phyloP scores from a whole-genome alignment of 2,113 vertebrate genomes.

The Corythoichthys intestinalis region DNA sequence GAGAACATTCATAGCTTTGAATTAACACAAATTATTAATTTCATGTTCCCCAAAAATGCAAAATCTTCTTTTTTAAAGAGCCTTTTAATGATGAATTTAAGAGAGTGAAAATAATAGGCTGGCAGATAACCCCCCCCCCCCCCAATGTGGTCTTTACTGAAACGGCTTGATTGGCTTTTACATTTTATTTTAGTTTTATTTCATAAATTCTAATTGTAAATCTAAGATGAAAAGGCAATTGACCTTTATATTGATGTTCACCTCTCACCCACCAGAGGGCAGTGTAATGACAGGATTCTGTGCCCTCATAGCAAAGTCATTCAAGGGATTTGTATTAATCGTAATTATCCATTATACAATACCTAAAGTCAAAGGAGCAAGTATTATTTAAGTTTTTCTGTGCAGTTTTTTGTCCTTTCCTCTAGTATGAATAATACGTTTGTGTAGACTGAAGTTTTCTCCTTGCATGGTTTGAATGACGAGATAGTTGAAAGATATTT shows the following conservation, averaged over 20 bases:
- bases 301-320: constrained; percentile 26
- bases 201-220: too few relatives aligned
- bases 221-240: too few relatives aligned
- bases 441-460: not conserved
- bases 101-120: too few relatives aligned
- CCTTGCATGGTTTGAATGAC: not conserved
- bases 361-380: not conserved
- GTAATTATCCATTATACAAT: not conserved
- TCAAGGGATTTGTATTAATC: not conserved
- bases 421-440: not conserved
- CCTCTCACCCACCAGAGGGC: constrained; percentile 49
- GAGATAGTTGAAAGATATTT: not conserved
- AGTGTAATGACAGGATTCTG: constrained; percentile 32
- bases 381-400: not conserved
- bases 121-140: too few relatives aligned
- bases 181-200: too few relatives aligned
- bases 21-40: not conserved
- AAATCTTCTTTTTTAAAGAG: not conserved
- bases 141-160: too few relatives aligned
- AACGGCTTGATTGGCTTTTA: too few relatives aligned
- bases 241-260: not conserved
- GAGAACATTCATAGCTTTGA: not conserved
- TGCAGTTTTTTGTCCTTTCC: not conserved
- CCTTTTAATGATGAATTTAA: too few relatives aligned
- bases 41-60: not conserved